These are phyloP conservation scores for Nannospalax galili DNA, from an alignment of 2,113 vertebrate species.

Conservation along the genomic window DNA sequence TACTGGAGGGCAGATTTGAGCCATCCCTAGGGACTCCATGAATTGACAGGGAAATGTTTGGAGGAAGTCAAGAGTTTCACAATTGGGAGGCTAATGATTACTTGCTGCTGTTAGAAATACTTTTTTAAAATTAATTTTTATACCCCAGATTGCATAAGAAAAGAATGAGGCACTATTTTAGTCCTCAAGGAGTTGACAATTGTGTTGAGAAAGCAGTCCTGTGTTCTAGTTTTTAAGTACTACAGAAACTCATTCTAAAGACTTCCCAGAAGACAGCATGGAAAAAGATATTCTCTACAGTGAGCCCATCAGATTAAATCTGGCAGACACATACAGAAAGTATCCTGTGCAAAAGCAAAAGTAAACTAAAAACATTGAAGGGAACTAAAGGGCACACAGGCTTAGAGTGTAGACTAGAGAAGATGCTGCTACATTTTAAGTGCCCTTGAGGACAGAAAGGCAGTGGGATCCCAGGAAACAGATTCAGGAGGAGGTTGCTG, in stretches of 20 bases:
- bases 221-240: constrained; percentile 48
- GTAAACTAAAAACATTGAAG: neutral
- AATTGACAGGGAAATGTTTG: neutral
- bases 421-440: neutral
- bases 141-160: neutral
- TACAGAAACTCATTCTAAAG: constrained; percentile 53
- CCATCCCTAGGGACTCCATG: neutral
- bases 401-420: neutral
- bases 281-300: neutral
- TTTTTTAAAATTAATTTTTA: neutral
- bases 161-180: constrained; percentile 10
- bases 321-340: neutral
- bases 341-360: neutral
- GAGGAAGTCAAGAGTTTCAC: constrained; percentile 38
- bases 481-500: neutral
- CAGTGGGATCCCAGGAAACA: neutral
- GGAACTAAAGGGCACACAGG: neutral
- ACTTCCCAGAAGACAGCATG: constrained; percentile 39
- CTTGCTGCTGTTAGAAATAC: constrained; percentile 26
- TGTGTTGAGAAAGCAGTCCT: constrained; percentile 55
- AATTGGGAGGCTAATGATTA: neutral
- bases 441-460: neutral
- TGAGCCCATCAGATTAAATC: neutral
- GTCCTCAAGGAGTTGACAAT: neutral
- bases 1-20: neutral